A percentile compares a stretch with the other conserved stretches of the same genome.
These are phyloP conservation scores for Plectus sambesii DNA, from an alignment of 1,140 invertebrate genomes.

Conservation along the genomic window DNA sequence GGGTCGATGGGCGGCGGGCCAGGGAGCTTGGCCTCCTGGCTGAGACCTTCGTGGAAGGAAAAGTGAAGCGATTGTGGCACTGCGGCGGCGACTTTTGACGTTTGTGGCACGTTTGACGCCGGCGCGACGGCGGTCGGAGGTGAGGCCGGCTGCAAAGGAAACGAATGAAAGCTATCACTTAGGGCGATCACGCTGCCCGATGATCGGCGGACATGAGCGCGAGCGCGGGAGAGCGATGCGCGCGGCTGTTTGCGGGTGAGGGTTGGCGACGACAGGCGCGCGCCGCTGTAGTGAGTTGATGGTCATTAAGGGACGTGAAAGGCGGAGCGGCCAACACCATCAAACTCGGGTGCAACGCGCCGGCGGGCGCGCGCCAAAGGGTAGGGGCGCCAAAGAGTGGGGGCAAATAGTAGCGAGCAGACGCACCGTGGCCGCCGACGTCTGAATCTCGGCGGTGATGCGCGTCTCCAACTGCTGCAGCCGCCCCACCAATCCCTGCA, in stretches of 20 bases:
- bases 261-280: no score
- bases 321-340: background rate
- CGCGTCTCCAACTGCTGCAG: slow-evolving; percentile 66
- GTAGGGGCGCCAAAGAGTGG: slow-evolving; percentile 2
- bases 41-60: background rate
- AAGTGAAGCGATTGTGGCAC: no score
- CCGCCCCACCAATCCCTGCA: slow-evolving; percentile 69
- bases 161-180: no score
- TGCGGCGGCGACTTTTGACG: no score
- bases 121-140: no score
- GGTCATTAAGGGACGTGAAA: slow-evolving; percentile 7
- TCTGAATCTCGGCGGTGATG: slow-evolving; percentile 29
- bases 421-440: slow-evolving; percentile 7
- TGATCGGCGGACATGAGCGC: no score
- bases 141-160: no score
- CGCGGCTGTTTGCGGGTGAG: no score
- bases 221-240: no score
- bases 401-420: background rate
- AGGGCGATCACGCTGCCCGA: no score
- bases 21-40: background rate
- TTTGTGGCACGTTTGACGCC: no score
- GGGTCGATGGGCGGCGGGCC: slow-evolving; percentile 7
- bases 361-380: background rate
- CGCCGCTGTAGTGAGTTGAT: background rate
- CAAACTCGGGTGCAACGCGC: slow-evolving; percentile 4